Base-by-base conservation (phyloP, 2,113 vertebrate genomes). In the Propithecus coquereli region DNA sequence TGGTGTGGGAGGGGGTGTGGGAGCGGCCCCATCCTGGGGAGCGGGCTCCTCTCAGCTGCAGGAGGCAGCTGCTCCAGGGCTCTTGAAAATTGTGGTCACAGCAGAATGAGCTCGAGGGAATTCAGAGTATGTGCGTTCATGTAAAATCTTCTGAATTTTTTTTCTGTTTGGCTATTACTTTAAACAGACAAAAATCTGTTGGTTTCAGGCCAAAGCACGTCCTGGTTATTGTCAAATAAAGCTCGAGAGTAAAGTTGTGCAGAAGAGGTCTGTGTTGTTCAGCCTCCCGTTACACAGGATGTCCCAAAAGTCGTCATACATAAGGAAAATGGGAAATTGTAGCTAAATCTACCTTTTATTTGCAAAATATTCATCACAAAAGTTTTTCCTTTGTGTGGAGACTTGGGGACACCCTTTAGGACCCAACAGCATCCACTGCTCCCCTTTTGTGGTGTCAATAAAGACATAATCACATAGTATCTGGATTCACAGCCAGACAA, bases 381-480 rank as follows among this genome's bases (percentile, higher is more conserved):
- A 17, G 16, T 17, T 52, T 17, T 52, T 52, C 52, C 52, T 52
- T 17, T 52, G 52, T 52, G 17, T 16, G 16, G 52, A 52, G 52
- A 52, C 52, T 52, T 52, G 0, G 50, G 45, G 50, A 16, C 13
- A 16, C 50, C 50, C 14, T 52, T 14, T 2, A 57, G 47, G 10
- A 54, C 50, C 17, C 6, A 3, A 0, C 25, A 23, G 16, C 9
- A 14, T 3, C 22, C 16, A 9, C 63, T 1, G 0, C 6, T 63
- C 0, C 8, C 25, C 12, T 25, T 10, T 23, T 37, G 30, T 71
- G 14, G 17, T 7, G 0, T 5, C 5, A 50, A 10, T 3, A 5
- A 10, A 52, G 34, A 40, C 18, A 34, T 20, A 32, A 6, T 22
- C 40, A 18, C 80, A 47, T 5, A 20, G 52, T 54, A 13, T 32